These are phyloP conservation scores for Drosophila carrolli DNA, from an alignment of 1,140 invertebrate species.

Conservation along the genomic window DNA sequence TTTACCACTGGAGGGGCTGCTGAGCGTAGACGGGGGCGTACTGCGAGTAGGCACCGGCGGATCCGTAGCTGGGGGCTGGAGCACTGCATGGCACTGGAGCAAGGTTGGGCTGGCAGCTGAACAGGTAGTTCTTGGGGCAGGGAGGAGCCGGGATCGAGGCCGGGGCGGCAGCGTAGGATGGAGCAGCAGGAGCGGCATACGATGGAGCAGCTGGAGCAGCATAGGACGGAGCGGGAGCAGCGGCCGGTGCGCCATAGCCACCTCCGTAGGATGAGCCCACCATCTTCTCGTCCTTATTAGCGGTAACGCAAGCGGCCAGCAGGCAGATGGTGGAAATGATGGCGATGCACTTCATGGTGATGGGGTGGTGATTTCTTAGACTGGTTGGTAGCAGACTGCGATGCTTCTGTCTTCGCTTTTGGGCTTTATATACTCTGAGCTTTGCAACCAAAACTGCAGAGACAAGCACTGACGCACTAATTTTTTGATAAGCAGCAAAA, in stretches of 20 bases:
- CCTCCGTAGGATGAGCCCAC: conserved; percentile 65
- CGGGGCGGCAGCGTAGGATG: conserved; percentile 40
- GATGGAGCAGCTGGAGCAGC: conserved; percentile 41
- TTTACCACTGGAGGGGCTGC: conserved; percentile 56
- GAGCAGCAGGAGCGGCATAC: conserved; percentile 35
- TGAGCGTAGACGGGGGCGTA: conserved; percentile 69
- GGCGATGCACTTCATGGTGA: conserved; percentile 67
- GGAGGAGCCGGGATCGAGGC: conserved; percentile 66
- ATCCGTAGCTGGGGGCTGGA: conserved; percentile 67
- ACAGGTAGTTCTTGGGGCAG: conserved; percentile 75
- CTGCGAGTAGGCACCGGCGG: conserved; percentile 69
- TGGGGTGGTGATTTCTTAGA: conserved; percentile 26
- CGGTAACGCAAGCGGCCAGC: conserved; percentile 44
- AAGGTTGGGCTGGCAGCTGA: conserved; percentile 76
- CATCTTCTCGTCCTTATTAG: conserved; percentile 65
- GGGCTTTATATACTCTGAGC: no score
- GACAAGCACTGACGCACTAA: conserved; percentile 19
- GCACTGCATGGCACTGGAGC: conserved; percentile 74
- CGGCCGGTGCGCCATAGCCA: conserved; percentile 52
- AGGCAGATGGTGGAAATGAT: conserved; percentile 57
- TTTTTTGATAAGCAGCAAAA: conserved; percentile 25
- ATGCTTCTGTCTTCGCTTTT: conserved; percentile 17
- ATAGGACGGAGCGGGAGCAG: conserved; percentile 48
- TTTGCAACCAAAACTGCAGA: no score
- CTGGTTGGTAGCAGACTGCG: conserved; percentile 58